Conservation (phyloP, 2,113 vertebrate species). For the Dicerorhinus sumatrensis region DNA sequence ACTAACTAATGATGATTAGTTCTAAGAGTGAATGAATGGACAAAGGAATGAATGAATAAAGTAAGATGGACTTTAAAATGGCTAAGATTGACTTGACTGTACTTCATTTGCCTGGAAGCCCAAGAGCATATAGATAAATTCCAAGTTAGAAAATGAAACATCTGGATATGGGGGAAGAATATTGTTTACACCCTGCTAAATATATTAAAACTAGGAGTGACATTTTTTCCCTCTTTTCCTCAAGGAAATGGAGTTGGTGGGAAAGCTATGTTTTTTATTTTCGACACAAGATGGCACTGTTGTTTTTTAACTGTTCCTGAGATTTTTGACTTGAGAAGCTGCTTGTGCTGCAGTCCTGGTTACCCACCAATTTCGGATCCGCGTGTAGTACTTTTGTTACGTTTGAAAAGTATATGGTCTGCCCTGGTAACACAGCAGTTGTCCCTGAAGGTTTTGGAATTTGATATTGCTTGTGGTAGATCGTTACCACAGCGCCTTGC, state of each 20-base stretch:
- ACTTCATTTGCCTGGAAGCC: not conserved
- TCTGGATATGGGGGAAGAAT: not conserved
- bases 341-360: not conserved
- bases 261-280: slow-evolving; percentile 54
- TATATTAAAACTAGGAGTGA: slow-evolving; percentile 5
- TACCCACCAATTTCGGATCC: not conserved
- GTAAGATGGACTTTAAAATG: not conserved
- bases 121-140: not conserved
- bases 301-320: slow-evolving; percentile 61
- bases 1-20: not conserved
- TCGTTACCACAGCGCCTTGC: not conserved
- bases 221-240: not conserved
- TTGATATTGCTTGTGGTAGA: not conserved
- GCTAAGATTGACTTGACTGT: not conserved
- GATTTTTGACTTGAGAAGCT: not conserved
- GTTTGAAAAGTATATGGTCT: not conserved
- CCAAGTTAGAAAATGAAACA: not conserved
- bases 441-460: not conserved
- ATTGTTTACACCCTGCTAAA: not conserved
- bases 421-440: not conserved
- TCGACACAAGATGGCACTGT: slow-evolving; percentile 85
- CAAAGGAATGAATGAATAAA: not conserved
- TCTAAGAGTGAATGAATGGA: not conserved
- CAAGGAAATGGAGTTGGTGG: not conserved
- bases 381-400: not conserved